Base-by-base conservation (phyloP, 2,797 vertebrate species). In the Manis crassicaudata region DNA sequence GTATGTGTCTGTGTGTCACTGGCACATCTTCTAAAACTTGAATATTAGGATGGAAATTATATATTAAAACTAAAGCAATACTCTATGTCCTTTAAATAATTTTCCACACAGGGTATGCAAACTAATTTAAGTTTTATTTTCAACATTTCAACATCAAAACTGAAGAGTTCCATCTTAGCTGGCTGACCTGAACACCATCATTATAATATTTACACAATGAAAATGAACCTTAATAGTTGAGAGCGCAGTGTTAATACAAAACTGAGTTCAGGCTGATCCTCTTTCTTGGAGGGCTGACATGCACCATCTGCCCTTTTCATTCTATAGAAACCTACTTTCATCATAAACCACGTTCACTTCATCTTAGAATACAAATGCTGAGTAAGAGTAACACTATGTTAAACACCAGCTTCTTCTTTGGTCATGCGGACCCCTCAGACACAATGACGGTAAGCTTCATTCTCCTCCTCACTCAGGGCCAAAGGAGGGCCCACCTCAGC, bases 41-140 rank as follows among this genome's bases (percentile, higher is more conserved):
- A 93, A 13, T 62, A 40, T 92, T 20, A 56, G 43, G 23, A 43
- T 92, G 46, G n/a, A 92, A 92, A 75, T 50, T 68, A 37, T 20
- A 73, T 23, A 68, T 56, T 90, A 63, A 84, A 75, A 75, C 20
- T 76, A 67, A 92, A 90, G 12, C 10, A 25, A 58, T 58, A 58
- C 2, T 50, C 35, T 62, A 37, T 43, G 27, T 65, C 46, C 70
- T 88, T 68, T 46, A 20, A 50, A 73, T 14, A 67, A 10, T 52
- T 79, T 92, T 75, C 52, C 56, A 90, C 16, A 92, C 35, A 54
- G 68, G 40, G 82, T 40, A 89, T 27, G 58, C 27, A 70, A 79
- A 82, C 17, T 16, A 68, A 14, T 76, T 94, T 29, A 87, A 70
- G 20, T 52, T 73, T 76, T 56, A 58, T 93, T 91, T 94, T 79